A percentile compares a stretch with the other conserved stretches of the same genome.
These are phyloP conservation scores for Timandra comae DNA, from an alignment of 2,888 invertebrate species.

Conservation along the genomic window DNA sequence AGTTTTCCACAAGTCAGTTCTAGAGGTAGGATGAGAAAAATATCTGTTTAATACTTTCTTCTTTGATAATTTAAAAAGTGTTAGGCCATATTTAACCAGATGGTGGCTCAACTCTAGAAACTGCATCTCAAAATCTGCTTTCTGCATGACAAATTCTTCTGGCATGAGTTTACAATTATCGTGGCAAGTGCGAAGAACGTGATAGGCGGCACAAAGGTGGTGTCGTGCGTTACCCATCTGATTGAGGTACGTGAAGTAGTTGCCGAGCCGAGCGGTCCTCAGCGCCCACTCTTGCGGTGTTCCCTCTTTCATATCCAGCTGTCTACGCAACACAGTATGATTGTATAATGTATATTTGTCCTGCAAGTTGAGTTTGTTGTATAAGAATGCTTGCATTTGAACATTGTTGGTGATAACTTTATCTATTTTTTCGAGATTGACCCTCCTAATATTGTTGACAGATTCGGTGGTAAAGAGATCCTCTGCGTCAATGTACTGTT, in stretches of 20 bases:
- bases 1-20: conserved; percentile 55
- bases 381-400: conserved; percentile 79
- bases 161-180: conserved; percentile 66
- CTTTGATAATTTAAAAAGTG: conserved; percentile 75
- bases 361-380: conserved; percentile 72
- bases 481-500: conserved; percentile 67
- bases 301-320: conserved; percentile 74
- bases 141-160: conserved; percentile 56
- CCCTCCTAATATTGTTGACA: conserved; percentile 42
- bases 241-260: conserved; percentile 65
- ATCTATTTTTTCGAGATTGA: conserved; percentile 70
- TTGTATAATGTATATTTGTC: conserved; percentile 73
- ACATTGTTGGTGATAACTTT: conserved; percentile 78
- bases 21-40: conserved; percentile 49
- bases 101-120: conserved; percentile 74
- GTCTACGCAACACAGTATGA: conserved; percentile 74
- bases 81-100: conserved; percentile 79
- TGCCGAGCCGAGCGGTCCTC: conserved; percentile 71
- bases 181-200: conserved; percentile 74
- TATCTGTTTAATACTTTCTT: conserved; percentile 58
- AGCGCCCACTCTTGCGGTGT: conserved; percentile 77
- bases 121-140: conserved; percentile 59
- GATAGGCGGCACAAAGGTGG: conserved; percentile 79
- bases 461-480: conserved; percentile 67
- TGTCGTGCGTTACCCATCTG: conserved; percentile 75